Percentiles rank a stretch among this genome's conserved stretches.
Evolutionary conservation across 2,113 vertebrate genomes (phyloP).

Genomic region (Chloropsis cyanopogon): DNA sequence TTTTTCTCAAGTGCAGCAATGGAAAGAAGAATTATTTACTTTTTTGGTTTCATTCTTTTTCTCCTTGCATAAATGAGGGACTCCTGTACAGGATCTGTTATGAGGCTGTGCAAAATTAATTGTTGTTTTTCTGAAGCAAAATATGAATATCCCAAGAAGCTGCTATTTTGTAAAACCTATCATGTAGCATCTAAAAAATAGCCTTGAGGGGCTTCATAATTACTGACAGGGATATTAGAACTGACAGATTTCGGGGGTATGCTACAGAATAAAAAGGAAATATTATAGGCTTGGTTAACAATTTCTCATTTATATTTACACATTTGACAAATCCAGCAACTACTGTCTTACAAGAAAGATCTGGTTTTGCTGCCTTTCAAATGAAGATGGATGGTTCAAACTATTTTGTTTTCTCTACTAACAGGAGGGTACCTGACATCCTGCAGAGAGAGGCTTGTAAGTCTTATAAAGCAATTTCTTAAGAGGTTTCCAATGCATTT

Average conservation of each 20-base stretch:
- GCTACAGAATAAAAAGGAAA: conserved; percentile 5
- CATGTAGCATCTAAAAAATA: neutral
- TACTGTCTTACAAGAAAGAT: neutral
- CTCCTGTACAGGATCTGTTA: neutral
- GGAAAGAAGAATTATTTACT: neutral
- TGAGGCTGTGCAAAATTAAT: neutral
- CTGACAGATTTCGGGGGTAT: conserved; percentile 7
- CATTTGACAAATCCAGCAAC: conserved; percentile 3
- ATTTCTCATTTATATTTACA: conserved; percentile 32
- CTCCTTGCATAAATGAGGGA: neutral
- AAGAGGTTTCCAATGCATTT: neutral
- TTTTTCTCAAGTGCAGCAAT: neutral
- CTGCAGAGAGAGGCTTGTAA: neutral
- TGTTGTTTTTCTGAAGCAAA: conserved; percentile 27
- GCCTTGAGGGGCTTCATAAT: conserved; percentile 13
- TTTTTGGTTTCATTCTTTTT: neutral
- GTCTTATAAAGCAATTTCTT: neutral
- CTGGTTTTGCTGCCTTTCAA: neutral
- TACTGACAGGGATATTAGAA: conserved; percentile 26
- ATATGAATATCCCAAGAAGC: neutral
- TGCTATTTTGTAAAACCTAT: neutral
- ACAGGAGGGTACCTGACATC: neutral
- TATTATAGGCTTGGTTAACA: neutral
- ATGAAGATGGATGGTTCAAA: neutral
- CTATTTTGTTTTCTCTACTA: neutral